A percentile compares a stretch with the other conserved stretches of the same genome.
These are phyloP conservation scores for Drosophila merina DNA, from an alignment of 2,888 invertebrate genomes.

Conservation along the genomic window DNA sequence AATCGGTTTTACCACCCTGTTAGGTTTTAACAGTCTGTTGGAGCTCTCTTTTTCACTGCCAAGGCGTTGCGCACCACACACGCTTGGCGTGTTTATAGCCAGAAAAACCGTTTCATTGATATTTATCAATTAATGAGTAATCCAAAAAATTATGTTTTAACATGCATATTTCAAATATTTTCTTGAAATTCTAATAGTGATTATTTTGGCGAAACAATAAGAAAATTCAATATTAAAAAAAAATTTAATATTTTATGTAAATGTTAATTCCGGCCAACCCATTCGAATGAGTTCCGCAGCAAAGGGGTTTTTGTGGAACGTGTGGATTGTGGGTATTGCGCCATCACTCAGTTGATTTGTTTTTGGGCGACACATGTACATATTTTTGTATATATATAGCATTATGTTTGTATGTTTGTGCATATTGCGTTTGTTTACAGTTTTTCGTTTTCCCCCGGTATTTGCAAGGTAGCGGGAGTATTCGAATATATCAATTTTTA, in stretches of 20 bases:
- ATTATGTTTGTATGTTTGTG: conserved; percentile 32
- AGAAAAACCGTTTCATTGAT: not conserved
- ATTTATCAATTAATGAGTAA: not conserved
- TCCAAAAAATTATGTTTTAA: not conserved
- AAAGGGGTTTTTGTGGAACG: not conserved
- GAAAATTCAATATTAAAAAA: not conserved
- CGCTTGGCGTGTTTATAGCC: conserved; percentile 13
- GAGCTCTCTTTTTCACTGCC: not conserved
- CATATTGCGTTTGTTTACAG: conserved; percentile 72
- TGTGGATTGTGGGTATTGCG: conserved; percentile 21
- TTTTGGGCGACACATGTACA: conserved; percentile 32
- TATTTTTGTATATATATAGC: conserved; percentile 7
- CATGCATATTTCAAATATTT: too few species aligned
- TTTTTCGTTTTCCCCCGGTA: conserved; percentile 42
- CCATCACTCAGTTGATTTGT: conserved; percentile 30
- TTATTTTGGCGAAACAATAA: not conserved
- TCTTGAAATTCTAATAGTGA: too few species aligned
- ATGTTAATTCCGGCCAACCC: not conserved
- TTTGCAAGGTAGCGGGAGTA: not conserved
- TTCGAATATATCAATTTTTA: not conserved
- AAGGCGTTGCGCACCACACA: not conserved
- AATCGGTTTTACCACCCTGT: not conserved
- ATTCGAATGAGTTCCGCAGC: not conserved
- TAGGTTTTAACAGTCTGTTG: not conserved
- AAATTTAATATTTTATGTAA: not conserved